A percentile compares a stretch with the other conserved stretches of the same genome.
Conservation (phyloP, 2,797 vertebrate genomes). For the Buceros bicornis region DNA sequence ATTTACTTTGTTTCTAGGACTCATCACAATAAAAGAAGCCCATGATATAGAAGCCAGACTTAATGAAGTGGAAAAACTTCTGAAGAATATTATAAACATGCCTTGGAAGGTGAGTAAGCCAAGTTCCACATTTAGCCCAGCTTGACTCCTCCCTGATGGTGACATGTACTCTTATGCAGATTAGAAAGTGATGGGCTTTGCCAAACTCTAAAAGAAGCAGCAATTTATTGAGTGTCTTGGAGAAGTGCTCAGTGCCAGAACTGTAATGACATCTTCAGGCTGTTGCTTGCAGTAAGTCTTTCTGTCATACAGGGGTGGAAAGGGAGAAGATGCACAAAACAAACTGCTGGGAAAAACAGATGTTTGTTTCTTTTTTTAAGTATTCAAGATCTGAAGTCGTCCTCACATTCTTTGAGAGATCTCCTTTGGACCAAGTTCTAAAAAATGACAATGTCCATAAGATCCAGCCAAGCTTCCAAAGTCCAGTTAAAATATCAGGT, state of each 20-base stretch:
- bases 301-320: background rate
- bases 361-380: conserved; percentile 74
- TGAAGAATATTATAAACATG: conserved; percentile 94
- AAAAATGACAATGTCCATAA: conserved; percentile 94
- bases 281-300: background rate
- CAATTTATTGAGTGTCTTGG: background rate
- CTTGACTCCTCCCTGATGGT: background rate
- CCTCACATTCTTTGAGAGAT: conserved; percentile 97
- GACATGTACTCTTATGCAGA: background rate
- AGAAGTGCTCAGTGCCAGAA: background rate
- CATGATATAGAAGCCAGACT: conserved; percentile 93
- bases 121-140: background rate
- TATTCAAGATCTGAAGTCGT: conserved; percentile 97
- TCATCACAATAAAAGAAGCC: conserved; percentile 93
- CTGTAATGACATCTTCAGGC: background rate
- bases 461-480: conserved; percentile 95
- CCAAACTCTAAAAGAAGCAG: background rate
- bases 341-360: background rate
- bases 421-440: conserved; percentile 94
- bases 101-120: conserved; percentile 89
- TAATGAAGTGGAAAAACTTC: conserved; percentile 93
- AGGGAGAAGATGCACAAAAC: background rate
- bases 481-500: conserved; percentile 96
- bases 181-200: background rate
- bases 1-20: conserved; percentile 80